Base-by-base conservation (phyloP, 2,113 vertebrate species). In the Peromyscus californicus region DNA sequence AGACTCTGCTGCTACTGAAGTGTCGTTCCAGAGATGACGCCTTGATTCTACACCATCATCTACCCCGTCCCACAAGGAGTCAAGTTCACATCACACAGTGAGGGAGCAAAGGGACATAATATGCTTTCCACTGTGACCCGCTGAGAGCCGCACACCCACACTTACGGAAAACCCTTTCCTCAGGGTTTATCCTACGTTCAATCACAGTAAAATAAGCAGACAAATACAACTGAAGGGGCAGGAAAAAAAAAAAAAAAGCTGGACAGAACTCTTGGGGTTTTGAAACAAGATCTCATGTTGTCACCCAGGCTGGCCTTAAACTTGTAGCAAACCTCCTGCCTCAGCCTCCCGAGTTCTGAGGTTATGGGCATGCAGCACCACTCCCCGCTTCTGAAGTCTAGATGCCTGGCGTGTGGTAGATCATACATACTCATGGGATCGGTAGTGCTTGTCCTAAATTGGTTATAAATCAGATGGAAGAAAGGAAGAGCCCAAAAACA, bases 401-500 rank as follows among this genome's bases (percentile, higher is more conserved):
- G 83, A 67, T 9, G 45, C 61, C 2, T 4, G 42, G 39, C 39
- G 12, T 65, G 61, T 33, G 17, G 16, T 29, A 33, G 39, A 2
- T 33, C 13, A 9, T 67, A 31, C 13, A 9, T 67, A 31, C 83
- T 65, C 39, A 45, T 12, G 83, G 61, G 16, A 19, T 67, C 48
- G 67, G 31, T 36, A 5, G 51, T 72, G 79, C 83, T 91, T 79
- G 63, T 89, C 75, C 72, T 59, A 94, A 91, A 74, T 69, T 89
- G 69, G 78, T 51, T 90, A 19, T 63, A 95, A 93, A 74, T 67
- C 70, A 67, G 65, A 63, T 96, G 39, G 48, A 69, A 75, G 31
- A n/a, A 29, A 57, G 45, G 63, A 90, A 90, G 91, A 69, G 22
- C 63, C 39, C 9, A 82, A 96, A 84, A 87, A 70, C 51, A 94